Conservation (phyloP, 2,797 vertebrate genomes). For the Pseudochaenichthys georgianus region DNA sequence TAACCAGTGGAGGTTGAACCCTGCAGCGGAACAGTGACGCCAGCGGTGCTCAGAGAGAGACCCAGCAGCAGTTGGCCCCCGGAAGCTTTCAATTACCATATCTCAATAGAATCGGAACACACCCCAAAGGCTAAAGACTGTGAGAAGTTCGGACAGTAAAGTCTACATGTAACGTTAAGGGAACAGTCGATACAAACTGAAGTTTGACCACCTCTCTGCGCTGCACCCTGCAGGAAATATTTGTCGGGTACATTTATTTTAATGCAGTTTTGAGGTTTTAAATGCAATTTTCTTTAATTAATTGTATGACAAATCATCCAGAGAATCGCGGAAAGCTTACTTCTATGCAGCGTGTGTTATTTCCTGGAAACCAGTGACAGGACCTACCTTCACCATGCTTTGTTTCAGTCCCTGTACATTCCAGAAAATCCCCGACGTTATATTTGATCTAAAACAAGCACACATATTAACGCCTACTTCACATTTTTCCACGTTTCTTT, state of each 20-base stretch:
- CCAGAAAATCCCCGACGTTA: neutral
- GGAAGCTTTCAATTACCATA: conserved; percentile 77
- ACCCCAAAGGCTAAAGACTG: conserved; percentile 15
- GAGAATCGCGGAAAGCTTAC: too few species aligned
- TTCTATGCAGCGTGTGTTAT: neutral
- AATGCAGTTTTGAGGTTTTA: neutral
- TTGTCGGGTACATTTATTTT: neutral
- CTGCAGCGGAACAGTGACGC: conserved; percentile 49
- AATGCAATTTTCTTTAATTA: neutral
- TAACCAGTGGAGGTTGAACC: neutral
- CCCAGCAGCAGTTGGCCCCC: conserved; percentile 55
- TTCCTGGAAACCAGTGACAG: neutral
- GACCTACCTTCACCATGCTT: neutral
- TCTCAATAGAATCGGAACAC: conserved; percentile 60
- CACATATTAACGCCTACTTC: accelerated
- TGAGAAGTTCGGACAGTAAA: neutral
- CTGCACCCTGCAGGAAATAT: conserved; percentile 58
- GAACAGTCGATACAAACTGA: neutral
- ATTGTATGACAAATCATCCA: neutral
- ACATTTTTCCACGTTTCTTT: neutral
- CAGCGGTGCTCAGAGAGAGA: conserved; percentile 45
- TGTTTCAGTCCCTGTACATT: neutral
- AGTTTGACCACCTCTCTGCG: conserved; percentile 11
- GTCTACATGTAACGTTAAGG: neutral
- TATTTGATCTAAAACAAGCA: neutral